These are phyloP conservation scores for Amphipoea oculea DNA, from an alignment of 2,888 invertebrate species.

Conservation along the genomic window DNA sequence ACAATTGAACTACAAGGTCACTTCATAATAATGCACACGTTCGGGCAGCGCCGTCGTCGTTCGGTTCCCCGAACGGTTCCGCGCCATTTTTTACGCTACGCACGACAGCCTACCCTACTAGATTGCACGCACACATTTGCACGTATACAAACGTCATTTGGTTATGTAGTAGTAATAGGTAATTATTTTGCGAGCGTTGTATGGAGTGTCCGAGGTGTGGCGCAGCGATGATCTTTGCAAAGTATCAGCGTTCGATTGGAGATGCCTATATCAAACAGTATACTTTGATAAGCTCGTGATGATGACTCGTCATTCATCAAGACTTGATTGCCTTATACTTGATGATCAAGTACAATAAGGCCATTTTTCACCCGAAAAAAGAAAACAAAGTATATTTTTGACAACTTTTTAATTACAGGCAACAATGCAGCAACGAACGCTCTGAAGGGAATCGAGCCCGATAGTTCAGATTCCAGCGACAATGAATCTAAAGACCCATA, in stretches of 20 bases:
- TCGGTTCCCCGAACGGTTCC: too few species aligned
- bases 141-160: too few species aligned
- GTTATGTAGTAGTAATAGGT: too few species aligned
- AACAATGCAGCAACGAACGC: conserved; percentile 90
- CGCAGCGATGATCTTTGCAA: not conserved
- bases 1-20: too few species aligned
- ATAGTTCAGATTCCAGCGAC: conserved; percentile 94
- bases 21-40: too few species aligned
- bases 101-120: too few species aligned
- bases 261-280: not conserved
- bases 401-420: conserved; percentile 71
- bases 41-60: too few species aligned
- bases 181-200: too few species aligned
- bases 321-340: too few species aligned
- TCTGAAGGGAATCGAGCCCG: conserved; percentile 90
- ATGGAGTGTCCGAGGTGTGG: too few species aligned
- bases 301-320: not conserved
- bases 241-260: not conserved
- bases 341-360: not conserved
- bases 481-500: conserved; percentile 92
- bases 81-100: too few species aligned
- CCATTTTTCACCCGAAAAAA: not conserved
- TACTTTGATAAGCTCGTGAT: not conserved
- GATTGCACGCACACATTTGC: too few species aligned
- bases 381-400: not conserved